A percentile compares a stretch with the other conserved stretches of the same genome.
These are phyloP conservation scores for Hirtodrosophila confusa DNA, from an alignment of 2,888 invertebrate genomes.

Conservation along the genomic window DNA sequence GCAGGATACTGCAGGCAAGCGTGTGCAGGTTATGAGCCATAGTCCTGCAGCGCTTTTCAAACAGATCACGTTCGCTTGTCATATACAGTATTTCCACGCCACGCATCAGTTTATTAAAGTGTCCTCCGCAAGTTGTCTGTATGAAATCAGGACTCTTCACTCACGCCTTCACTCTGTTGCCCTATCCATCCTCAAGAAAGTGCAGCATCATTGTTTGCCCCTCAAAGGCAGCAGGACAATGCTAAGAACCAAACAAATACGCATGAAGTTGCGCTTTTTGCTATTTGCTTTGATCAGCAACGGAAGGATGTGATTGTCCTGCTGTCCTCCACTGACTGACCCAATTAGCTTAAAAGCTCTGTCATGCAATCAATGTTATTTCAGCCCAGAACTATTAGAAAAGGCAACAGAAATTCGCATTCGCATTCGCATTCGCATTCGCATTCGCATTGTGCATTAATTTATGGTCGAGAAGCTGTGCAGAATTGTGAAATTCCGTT, in stretches of 20 bases:
- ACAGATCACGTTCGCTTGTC: slow-evolving; percentile 31
- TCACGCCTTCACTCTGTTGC: slow-evolving; percentile 8
- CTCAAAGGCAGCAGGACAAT: slow-evolving; percentile 28
- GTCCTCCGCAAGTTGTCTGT: slow-evolving; percentile 33
- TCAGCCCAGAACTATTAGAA: too few species aligned
- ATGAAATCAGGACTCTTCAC: slow-evolving; percentile 40
- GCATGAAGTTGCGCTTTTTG: slow-evolving; percentile 71
- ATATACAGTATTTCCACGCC: slow-evolving; percentile 11
- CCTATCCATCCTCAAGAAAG: slow-evolving; percentile 32
- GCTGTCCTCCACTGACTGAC: slow-evolving; percentile 42
- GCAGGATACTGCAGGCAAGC: not conserved
- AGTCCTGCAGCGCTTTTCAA: slow-evolving; percentile 5
- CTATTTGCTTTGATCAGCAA: slow-evolving; percentile 56
- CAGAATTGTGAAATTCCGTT: slow-evolving; percentile 9
- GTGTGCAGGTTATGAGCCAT: slow-evolving; percentile 3
- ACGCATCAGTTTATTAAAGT: slow-evolving; percentile 26
- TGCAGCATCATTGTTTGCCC: slow-evolving; percentile 64
- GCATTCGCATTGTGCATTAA: slow-evolving; percentile 11
- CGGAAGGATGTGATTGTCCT: slow-evolving; percentile 54
- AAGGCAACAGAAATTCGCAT: too few species aligned
- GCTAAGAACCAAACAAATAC: slow-evolving; percentile 58
- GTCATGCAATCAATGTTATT: slow-evolving; percentile 43
- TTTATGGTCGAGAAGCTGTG: slow-evolving; percentile 2
- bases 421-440: too few species aligned
- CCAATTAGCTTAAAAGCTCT: slow-evolving; percentile 63